Evolutionary conservation across 2,113 vertebrate species (phyloP).

Genomic region (Mesocricetus auratus): DNA sequence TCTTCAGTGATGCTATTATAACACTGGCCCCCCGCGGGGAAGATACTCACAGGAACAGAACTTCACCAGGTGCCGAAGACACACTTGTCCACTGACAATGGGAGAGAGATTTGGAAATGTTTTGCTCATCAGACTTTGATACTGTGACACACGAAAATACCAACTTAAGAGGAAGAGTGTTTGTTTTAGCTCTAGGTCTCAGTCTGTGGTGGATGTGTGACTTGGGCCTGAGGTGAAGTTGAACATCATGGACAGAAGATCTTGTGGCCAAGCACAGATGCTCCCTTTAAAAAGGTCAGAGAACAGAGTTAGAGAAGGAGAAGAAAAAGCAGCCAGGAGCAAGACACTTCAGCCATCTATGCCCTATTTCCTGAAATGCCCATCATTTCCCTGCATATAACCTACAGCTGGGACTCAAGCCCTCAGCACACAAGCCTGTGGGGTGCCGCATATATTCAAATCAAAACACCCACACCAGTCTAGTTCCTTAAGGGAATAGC

Average conservation of each 20-base stretch:
- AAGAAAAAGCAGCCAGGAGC: background rate
- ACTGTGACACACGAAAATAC: background rate
- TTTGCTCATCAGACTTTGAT: background rate
- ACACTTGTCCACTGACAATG: background rate
- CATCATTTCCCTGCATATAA: background rate
- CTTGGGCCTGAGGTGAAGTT: background rate
- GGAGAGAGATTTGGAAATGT: background rate
- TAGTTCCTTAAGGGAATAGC: background rate
- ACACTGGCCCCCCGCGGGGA: background rate
- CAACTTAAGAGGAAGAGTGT: background rate
- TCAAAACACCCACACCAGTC: background rate
- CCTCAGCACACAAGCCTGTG: background rate
- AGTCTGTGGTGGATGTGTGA: background rate
- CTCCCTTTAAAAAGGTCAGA: background rate
- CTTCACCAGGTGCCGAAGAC: background rate
- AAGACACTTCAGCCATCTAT: background rate
- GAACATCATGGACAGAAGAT: background rate
- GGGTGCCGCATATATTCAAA: background rate
- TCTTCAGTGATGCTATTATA: background rate
- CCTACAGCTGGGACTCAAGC: background rate
- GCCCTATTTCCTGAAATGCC: background rate
- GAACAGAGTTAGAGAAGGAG: background rate
- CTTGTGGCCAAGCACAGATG: background rate
- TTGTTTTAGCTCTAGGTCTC: background rate
- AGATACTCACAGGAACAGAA: background rate